Base-by-base conservation (phyloP, 2,888 invertebrate genomes). In the Galeruca laticollis region DNA sequence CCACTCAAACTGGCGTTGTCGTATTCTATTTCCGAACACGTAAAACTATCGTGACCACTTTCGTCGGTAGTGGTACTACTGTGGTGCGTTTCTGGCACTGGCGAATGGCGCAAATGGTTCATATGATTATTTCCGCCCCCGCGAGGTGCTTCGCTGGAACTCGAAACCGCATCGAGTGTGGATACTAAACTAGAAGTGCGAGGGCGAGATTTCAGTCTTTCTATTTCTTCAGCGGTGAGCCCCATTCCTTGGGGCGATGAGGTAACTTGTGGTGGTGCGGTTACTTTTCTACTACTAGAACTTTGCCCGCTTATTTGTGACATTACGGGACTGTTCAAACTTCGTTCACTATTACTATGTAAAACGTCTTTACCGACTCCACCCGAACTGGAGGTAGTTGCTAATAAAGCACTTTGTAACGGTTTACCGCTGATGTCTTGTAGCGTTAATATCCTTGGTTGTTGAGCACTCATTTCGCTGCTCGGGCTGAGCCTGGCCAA, bases 21-120 rank as follows among this genome's bases (percentile, higher is more conserved):
- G 84, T 97, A 97, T 85, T 98, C 98, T 82, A 97, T 97, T 87
- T 98, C 98, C 0, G 98, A 98, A 87, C 98, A 98, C 11, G 98
- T 98, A 87, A 98, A 98, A 78, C 97, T 97, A 83, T 98, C 98
- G 86, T 98, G 97, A 5, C 93, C 94, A 85, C 97, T 97, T 84
- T 97, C 97, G 79, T 97, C 95, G 10, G 97, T 94, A 9, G 94
- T 94, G 0, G 93, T 93, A 10, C 94, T 94, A 79, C 94, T 91
- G 79, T 93, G 90, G 56, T 90, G 88, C 77, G 93, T 91, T 78
- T 91, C 92, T 20, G 91, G 89, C 47, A 91, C 92, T 15, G 92
- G 92, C 31, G 92, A 92, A 73, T 79, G 79, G 77, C 91, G 91
- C 77, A 93, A 88, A 77, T 93, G 91, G 1, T 90, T 90, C 78